Evolutionary conservation across 2,797 vertebrate genomes (phyloP).

Genomic region (Syndactyla subalaris): DNA sequence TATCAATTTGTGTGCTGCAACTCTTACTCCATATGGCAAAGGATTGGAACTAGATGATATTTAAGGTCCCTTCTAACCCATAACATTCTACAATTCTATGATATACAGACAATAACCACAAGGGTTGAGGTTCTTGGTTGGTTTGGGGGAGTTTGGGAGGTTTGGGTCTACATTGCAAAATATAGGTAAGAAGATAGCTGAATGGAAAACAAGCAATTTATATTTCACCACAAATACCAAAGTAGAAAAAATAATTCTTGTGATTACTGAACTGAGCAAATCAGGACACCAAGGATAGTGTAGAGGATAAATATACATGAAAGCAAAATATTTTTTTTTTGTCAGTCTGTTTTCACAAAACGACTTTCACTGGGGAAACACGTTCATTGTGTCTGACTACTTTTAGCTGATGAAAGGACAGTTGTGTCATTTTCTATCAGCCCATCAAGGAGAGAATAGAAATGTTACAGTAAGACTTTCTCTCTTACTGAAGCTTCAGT

Average conservation of each 20-base stretch:
- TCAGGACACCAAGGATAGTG: not conserved
- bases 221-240: not conserved
- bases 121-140: not conserved
- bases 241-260: not conserved
- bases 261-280: constrained; percentile 3
- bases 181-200: not conserved
- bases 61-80: not conserved
- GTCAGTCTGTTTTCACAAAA: constrained; percentile 7
- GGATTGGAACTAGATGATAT: not conserved
- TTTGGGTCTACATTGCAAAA: not conserved
- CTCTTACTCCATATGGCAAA: not conserved
- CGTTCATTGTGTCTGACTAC: constrained; percentile 24
- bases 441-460: constrained; percentile 8
- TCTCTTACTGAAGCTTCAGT: not conserved
- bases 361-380: constrained; percentile 6
- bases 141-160: not conserved
- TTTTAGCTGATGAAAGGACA: constrained; percentile 39
- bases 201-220: not conserved
- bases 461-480: not conserved
- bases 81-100: not conserved
- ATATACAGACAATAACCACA: not conserved
- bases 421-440: constrained; percentile 27
- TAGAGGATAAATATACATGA: not conserved
- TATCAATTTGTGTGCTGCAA: not conserved
- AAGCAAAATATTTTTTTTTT: not conserved